Base-by-base conservation (phyloP, 2,888 invertebrate species). In the Laspeyria flexula region DNA sequence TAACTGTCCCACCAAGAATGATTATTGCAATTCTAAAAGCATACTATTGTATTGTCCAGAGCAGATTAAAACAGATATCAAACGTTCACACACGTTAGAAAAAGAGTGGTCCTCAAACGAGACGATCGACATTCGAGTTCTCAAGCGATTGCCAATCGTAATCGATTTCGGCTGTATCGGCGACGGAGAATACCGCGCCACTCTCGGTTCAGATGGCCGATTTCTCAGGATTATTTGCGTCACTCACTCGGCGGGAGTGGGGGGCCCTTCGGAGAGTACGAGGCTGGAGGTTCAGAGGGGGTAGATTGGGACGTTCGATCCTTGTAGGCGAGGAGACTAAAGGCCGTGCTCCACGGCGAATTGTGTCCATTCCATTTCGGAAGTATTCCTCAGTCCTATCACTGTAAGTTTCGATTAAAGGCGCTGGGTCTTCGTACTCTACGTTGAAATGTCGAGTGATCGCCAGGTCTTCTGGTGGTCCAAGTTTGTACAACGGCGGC, bases 381-480 rank as follows among this genome's bases (percentile, higher is more conserved):
- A 93, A 88, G 65, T 90, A 90, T 31, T 92, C 92, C 39, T 90
- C 90, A 0, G 87, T 86, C 46, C 90, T 75, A 27, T 92, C 92
- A 54, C 95, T 95, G 85, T 96, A 96, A 71, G 94, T 95, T 68
- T 96, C 96, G 77, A 96, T 95, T 43, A 95, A 78, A 0, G 96
- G 95, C 0, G 96, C 95, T 2, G 96, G 95, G 72, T 96, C 96
- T 81, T 96, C 96, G 78, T 96, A 96, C 66, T 97, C 97, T 41
- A 96, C 96, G 81, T 96, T 96, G 81, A 96, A 95, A 81, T 96
- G 96, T 23, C 96, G 95, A 47, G 95, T 95, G 77, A 96, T 96
- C 0, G 87, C 77, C 15, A 92, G 58, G 59, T 92, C 92, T 64
- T 92, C 92, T 0, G 91, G 92, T 0, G 88, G 91, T 1, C 85